Base-by-base conservation (phyloP, 2,888 invertebrate genomes). In the Reticulitermes lucifugus region DNA sequence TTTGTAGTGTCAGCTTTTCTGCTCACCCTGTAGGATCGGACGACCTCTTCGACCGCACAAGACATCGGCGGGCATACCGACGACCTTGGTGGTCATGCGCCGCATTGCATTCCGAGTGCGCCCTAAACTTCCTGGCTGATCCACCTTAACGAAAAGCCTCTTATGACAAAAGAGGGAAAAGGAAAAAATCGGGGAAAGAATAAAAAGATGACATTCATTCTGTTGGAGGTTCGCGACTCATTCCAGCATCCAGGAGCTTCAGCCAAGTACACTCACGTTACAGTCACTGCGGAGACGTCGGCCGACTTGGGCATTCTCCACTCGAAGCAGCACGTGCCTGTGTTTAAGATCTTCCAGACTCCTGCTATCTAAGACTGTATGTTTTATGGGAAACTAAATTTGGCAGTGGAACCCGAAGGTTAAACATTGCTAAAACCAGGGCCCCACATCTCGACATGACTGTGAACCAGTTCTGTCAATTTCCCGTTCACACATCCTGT, bases 91-190 rank as follows among this genome's bases (percentile, higher is more conserved):
- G 65, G 65, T 65, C 81, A 65, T 65, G 60, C 80, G 41, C 75
- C 21, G 75, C 75, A 75, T 35, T 75, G 43, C 75, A 75, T 35
- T 75, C 75, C 10, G 21, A 22, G 10, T 75, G 46, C 43, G 10
- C 75, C 43, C 75, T 22, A 12, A 46, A 9, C 46, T 46, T 46
- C 10, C 46, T 46, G 46, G 46, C 46, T 46, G 46, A 46, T 60
- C 60, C 60, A 60, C 60, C 29, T 55, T 14, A 81, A 60, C 65
- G 81, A 41, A 81, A 81, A 81, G 51, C 81, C 41, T 41, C 81
- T 81, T 81, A 81, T 60, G 81, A 81, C 81, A 81, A 81, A 81
- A 81, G 65, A 43, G 29, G 55, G 25, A 73, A 73, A 73, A 29
- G 43, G 51, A 60, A 60, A 60, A 77, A 77, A 77, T 46, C 46